A percentile compares a stretch with the other conserved stretches of the same genome.
Conservation (phyloP, 2,113 vertebrate species). For the Aspidoscelis tigris region DNA sequence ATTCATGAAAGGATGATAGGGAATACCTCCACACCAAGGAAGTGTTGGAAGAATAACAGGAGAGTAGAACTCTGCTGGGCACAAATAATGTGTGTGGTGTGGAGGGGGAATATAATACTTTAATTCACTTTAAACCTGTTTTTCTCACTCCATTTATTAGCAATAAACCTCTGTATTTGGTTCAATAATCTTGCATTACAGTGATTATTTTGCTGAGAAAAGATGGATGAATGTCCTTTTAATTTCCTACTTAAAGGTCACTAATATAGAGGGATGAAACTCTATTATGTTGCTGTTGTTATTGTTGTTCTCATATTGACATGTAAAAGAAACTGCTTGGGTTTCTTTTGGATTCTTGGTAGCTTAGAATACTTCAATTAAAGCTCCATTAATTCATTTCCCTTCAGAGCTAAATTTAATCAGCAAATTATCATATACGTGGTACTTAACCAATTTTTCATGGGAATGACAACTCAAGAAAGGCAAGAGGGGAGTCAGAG, state of each 20-base stretch:
- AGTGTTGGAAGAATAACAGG: not conserved
- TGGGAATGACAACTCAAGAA: slow-evolving; percentile 11
- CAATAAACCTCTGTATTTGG: slow-evolving; percentile 14
- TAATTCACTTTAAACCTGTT: not conserved
- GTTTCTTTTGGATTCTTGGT: slow-evolving; percentile 25
- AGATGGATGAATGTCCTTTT: slow-evolving; percentile 35
- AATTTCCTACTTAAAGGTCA: slow-evolving; percentile 29
- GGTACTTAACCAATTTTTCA: slow-evolving; percentile 25
- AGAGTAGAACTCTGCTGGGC: not conserved
- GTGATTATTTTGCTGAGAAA: not conserved
- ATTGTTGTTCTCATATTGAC: slow-evolving; percentile 13
- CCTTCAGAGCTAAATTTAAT: slow-evolving; percentile 35
- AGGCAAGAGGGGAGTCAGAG: too few relatives aligned
- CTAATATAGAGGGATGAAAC: slow-evolving; percentile 21
- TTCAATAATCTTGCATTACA: slow-evolving; percentile 6
- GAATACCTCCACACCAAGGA: not conserved
- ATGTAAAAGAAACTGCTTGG: slow-evolving; percentile 11
- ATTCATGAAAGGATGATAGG: not conserved
- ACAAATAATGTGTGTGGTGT: too few relatives aligned
- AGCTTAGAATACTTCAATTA: slow-evolving; percentile 25
- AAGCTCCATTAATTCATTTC: slow-evolving; percentile 23
- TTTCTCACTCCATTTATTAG: slow-evolving; percentile 5
- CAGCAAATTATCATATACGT: not conserved
- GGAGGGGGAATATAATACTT: not conserved
- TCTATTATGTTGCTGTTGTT: not conserved